Base-by-base conservation (phyloP, 2,797 vertebrate genomes). In the Todus mexicanus region DNA sequence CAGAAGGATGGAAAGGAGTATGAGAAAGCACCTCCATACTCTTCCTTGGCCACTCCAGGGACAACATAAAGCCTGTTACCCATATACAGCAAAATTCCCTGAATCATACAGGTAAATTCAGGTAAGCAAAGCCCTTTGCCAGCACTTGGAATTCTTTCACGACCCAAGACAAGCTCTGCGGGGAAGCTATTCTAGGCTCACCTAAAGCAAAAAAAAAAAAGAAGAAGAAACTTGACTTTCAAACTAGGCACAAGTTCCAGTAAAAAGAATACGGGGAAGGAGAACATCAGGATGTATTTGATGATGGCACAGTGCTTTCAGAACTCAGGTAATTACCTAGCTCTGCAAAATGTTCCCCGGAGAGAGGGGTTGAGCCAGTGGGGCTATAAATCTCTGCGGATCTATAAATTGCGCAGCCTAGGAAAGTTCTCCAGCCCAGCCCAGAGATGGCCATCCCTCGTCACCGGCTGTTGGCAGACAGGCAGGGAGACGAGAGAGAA, bases 11-110 rank as follows among this genome's bases (percentile, higher is more conserved):
- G 59, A 53, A 72, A 48, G 12, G 37, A 23, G 48, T 27, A 33
- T 8, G 12, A 57, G 29, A 57, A 57, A 45, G 37, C 40, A 51
- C 26, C 26, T 23, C 42, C 18, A 4, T 38, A 5, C 22, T 61
- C 70, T 6, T 35, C 17, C 40, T 22, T n/a, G 54, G 43, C 31
- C 15, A 8, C 18, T 23, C 23, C 26, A 53, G 21, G 33, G 38
- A 42, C 48, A 61, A 40, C 57, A 45, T 4, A 35, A 43, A 68
- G 65, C 27, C 47, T 0, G 0, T 37, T 56, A 33, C 0, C 1
- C 17, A 12, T 15, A 20, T 4, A 26, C 11, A 78, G n/a, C 23
- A 64, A 43, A 59, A 57, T 16, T 45, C 40, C 13, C 16, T 37
- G 56, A 40, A 59, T 56, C 40, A 12, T 3, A 27, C n/a, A 70